These are phyloP conservation scores for Poecile montanus DNA, from an alignment of 2,797 vertebrate genomes.

Conservation along the genomic window DNA sequence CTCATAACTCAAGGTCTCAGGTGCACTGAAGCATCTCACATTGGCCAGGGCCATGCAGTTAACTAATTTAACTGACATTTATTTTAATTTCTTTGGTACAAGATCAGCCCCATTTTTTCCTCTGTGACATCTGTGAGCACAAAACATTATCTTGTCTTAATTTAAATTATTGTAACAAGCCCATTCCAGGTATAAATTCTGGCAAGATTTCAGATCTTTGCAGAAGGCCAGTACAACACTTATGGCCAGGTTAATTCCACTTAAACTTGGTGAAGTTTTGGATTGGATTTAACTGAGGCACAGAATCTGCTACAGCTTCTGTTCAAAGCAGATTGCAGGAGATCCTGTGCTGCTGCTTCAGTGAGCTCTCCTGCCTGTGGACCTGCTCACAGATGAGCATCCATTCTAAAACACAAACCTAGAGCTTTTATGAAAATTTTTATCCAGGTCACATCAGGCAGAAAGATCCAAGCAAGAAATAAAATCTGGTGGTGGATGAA, in stretches of 20 bases:
- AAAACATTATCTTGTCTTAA: slow-evolving; percentile 4
- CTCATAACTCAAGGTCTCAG: not conserved
- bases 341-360: not conserved
- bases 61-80: not conserved
- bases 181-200: not conserved
- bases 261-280: not conserved
- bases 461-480: not conserved
- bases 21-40: not conserved
- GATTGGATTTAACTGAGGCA: not conserved
- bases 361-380: not conserved
- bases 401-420: not conserved
- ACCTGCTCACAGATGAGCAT: not conserved
- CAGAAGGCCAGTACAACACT: not conserved
- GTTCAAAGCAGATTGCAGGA: rapidly evolving
- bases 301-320: not conserved
- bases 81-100: not conserved
- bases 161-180: not conserved
- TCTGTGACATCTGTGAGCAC: not conserved
- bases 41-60: not conserved
- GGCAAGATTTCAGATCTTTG: not conserved
- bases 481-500: not conserved
- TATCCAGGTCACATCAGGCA: not conserved
- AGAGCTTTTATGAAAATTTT: not conserved
- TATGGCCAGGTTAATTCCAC: not conserved
- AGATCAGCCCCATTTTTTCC: not conserved